Percentiles rank a stretch among this genome's conserved stretches.
phyloP scores from a whole-genome alignment of 2,113 vertebrate species.

The Lophius piscatorius region DNA sequence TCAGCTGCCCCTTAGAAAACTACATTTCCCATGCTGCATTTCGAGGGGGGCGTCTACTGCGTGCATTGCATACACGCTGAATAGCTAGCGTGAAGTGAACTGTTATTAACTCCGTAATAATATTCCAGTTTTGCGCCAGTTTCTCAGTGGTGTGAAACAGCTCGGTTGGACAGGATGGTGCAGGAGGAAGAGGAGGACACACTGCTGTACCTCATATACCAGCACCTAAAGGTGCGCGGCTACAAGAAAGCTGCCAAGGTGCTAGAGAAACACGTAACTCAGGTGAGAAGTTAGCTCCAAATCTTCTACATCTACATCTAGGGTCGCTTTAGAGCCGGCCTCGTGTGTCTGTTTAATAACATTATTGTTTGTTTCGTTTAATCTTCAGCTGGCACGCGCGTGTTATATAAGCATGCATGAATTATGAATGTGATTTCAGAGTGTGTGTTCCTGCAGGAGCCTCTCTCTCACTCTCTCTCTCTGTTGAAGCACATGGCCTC shows the following conservation, averaged over 20 bases:
- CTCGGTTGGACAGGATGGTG: constrained; percentile 55
- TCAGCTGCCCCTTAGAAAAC: background rate
- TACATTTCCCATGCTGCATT: constrained; percentile 51
- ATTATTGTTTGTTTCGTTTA: background rate
- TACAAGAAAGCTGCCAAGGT: constrained; percentile 61
- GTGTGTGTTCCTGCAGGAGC: background rate
- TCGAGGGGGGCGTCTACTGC: constrained; percentile 54
- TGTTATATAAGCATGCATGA: constrained; percentile 33
- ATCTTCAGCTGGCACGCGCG: background rate
- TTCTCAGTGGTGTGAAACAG: background rate
- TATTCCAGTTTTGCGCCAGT: background rate
- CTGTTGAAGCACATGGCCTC: constrained; percentile 41
- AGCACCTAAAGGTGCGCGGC: constrained; percentile 68
- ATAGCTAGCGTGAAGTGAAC: constrained; percentile 28
- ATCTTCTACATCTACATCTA: background rate
- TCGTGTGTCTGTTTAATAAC: too few species aligned
- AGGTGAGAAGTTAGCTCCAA: constrained; percentile 45
- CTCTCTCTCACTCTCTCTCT: too few species aligned
- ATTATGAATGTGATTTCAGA: constrained; percentile 14
- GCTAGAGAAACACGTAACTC: constrained; percentile 64
- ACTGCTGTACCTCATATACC: constrained; percentile 66
- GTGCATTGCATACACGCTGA: constrained; percentile 11
- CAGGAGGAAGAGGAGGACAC: constrained; percentile 44
- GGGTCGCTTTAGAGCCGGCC: too few species aligned
- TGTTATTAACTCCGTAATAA: constrained; percentile 25